Evolutionary conservation across 2,888 invertebrate species (phyloP), one percentile per base, ranked within the genome.

Genomic region (Plutella xylostella): DNA sequence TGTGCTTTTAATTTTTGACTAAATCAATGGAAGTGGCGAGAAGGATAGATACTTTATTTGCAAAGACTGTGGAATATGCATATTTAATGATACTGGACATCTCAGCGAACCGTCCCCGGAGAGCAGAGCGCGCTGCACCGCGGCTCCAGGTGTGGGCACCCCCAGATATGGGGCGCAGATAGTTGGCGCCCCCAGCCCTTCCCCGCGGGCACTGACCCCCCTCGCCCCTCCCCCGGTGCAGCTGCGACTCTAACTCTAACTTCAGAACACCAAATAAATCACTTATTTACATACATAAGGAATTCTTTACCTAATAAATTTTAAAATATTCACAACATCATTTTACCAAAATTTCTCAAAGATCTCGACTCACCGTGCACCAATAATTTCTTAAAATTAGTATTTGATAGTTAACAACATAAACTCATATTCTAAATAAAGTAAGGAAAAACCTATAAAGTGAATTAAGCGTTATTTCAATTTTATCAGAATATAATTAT

Each of bases 381-480:
- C 53, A 63, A 65, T 65, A 67, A 30, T 30, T 61, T 68, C 63
- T 63, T 70, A 68, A 58, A 62, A 63, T 60, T 77, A 80, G 74
- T 61, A 62, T n/a, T n/a, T n/a, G n/a, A n/a, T n/a, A n/a, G n/a
- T n/a, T n/a, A 59, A 62, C 74, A 72, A 76, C 60, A 63, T 72
- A 77, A 72, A 70, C 45, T 41, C 78, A 82, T 80, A 80, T 82
- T 83, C 83, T 83, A 82, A n/a, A n/a, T n/a, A n/a, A n/a, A n/a
- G n/a, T n/a, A n/a, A n/a, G n/a, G n/a, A n/a, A n/a, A 83, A 42
- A 42, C 12, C 34, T 63, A 60, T 70, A 65, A 72, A 65, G 77
- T 77, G 78, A 75, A 78, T 78, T 79, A 80, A 76, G 78, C 71
- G 73, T 78, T 79, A 74, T 71, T 78, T 78, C 73, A 68, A 77